Conservation (phyloP, 2,888 invertebrate species). For the Drosophila pseudotakahashii region DNA sequence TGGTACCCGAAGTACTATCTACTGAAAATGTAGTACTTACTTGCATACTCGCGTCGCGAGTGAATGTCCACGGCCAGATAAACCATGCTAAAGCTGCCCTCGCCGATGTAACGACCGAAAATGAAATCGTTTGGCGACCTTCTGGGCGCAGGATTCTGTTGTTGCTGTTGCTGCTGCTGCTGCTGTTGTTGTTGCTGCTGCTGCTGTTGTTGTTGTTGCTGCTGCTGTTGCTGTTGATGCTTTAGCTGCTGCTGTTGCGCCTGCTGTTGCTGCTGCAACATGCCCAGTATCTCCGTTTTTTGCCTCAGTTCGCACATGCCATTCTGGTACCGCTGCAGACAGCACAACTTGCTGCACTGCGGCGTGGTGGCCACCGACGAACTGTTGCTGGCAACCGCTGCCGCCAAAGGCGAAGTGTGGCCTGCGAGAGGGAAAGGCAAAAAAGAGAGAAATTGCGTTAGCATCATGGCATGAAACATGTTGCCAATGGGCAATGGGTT, state of each 20-base stretch:
- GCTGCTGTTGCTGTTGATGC: constrained; percentile 45
- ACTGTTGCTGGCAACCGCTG: constrained; percentile 75
- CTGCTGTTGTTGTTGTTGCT: constrained; percentile 45
- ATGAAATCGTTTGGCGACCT: constrained; percentile 92
- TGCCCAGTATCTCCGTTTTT: constrained; percentile 14
- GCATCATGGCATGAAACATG: constrained; percentile 45
- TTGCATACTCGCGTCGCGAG: constrained; percentile 96
- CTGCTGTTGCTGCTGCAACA: constrained; percentile 47
- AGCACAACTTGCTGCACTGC: constrained; percentile 63
- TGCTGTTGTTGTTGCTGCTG: constrained; percentile 48
- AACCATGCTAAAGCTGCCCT: constrained; percentile 98
- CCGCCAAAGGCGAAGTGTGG: constrained; percentile 80
- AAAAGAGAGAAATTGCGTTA: constrained; percentile 10
- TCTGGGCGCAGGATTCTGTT: constrained; percentile 69
- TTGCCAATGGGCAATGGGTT: constrained; percentile 33
- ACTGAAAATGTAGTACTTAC: constrained; percentile 86
- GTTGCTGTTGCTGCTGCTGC: constrained; percentile 47
- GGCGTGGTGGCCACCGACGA: constrained; percentile 65
- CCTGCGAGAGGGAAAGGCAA: constrained; percentile 49
- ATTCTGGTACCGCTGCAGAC: constrained; percentile 58
- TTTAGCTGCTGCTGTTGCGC: constrained; percentile 47
- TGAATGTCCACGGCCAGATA: constrained; percentile 96
- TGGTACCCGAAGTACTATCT: constrained; percentile 6
- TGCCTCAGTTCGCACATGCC: constrained; percentile 12
- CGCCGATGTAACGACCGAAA: constrained; percentile 97